These are phyloP conservation scores for Globodera rostochiensis DNA, from an alignment of 1,140 invertebrate species.

Conservation along the genomic window DNA sequence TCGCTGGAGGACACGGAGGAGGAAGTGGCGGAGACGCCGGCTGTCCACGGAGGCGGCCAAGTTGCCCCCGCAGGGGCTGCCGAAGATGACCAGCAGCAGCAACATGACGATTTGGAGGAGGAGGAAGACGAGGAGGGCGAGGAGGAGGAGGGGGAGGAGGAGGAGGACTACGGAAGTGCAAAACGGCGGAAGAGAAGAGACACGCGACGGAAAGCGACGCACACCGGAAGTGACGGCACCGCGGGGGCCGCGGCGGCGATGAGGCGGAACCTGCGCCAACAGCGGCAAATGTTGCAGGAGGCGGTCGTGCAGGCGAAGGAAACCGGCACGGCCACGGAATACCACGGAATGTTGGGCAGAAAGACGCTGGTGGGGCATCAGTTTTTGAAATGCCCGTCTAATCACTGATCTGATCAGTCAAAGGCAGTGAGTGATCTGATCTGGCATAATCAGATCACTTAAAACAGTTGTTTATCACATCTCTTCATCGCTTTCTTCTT, in stretches of 20 bases:
- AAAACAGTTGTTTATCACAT: too few relatives aligned
- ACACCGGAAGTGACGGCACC: neutral
- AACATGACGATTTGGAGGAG: conserved; percentile 30
- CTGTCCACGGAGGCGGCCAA: too few relatives aligned
- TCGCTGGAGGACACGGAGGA: conserved; percentile 16
- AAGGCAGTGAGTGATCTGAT: too few relatives aligned
- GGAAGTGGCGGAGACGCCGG: conserved; percentile 22
- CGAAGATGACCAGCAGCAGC: neutral
- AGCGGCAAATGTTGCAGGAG: conserved; percentile 51
- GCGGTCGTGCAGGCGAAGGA: conserved; percentile 57
- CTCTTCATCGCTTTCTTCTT: too few relatives aligned
- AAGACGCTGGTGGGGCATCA: conserved; percentile 46
- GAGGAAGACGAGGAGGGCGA: conserved; percentile 15
- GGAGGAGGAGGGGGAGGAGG: conserved; percentile 10
- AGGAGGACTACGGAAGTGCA: conserved; percentile 28
- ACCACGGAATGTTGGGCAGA: conserved; percentile 51
- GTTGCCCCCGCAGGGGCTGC: too few relatives aligned
- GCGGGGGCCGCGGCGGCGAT: conserved; percentile 34
- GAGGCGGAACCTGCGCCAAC: conserved; percentile 39
- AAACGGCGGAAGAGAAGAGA: conserved; percentile 8
- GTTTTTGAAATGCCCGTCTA: too few relatives aligned
- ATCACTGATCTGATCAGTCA: too few relatives aligned
- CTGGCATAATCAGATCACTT: too few relatives aligned
- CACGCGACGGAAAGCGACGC: neutral
- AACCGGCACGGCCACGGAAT: conserved; percentile 55